Conservation (phyloP, 30 jellyfish, hydroid and myxozoan species). For the Hydra vulgaris region DNA sequence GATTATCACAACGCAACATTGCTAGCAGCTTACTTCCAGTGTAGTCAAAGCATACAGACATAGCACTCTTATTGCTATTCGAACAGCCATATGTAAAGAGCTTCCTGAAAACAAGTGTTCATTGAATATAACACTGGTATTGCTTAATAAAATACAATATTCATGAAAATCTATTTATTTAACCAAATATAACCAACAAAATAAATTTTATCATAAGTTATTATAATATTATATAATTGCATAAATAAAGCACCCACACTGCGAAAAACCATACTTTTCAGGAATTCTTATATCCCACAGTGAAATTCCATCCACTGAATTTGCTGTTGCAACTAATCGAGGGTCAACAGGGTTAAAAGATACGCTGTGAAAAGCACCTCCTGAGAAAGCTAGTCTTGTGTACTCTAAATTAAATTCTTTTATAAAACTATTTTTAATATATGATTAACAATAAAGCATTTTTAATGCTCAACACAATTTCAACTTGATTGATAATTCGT, state of each 20-base stretch:
- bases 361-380: constrained; percentile 79
- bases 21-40: constrained; percentile 59
- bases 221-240: too few species aligned
- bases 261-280: constrained; percentile 37
- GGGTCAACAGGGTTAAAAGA: constrained; percentile 74
- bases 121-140: background rate
- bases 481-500: too few species aligned
- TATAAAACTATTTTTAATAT: too few species aligned
- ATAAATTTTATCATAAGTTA: too few species aligned
- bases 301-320: constrained; percentile 62
- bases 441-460: too few species aligned
- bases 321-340: constrained; percentile 62
- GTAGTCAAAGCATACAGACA: constrained; percentile 77
- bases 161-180: too few species aligned
- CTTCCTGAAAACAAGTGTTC: constrained; percentile 16
- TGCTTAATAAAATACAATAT: too few species aligned
- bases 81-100: constrained; percentile 32
- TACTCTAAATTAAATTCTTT: constrained; percentile 24
- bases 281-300: constrained; percentile 66
- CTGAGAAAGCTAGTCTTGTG: constrained; percentile 55
- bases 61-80: constrained; percentile 53
- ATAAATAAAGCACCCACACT: background rate
- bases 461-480: too few species aligned
- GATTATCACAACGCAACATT: constrained; percentile 61
- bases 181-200: too few species aligned